Evolutionary conservation across 2,113 vertebrate species (phyloP).

Genomic region (Amphilophus citrinellus): DNA sequence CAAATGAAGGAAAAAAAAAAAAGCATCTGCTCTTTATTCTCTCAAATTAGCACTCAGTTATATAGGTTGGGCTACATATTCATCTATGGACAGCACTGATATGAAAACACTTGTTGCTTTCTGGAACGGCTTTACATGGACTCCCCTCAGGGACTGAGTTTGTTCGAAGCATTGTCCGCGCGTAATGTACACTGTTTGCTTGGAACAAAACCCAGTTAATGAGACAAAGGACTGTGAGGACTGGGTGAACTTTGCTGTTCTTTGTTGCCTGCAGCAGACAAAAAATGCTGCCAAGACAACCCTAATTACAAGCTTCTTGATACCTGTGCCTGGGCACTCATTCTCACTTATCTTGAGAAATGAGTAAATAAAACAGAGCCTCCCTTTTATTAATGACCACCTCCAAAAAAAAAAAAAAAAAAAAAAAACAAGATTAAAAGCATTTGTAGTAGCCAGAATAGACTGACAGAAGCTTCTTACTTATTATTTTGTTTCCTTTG

Average conservation of each 20-base stretch:
- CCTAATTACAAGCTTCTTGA: constrained; percentile 43
- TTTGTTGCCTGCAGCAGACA: constrained; percentile 2
- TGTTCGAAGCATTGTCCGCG: constrained; percentile 11
- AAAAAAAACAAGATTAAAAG: constrained; percentile 6
- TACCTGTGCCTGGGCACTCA: background rate
- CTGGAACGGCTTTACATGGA: constrained; percentile 2
- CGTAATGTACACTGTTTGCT: constrained; percentile 3
- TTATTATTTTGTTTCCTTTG: background rate
- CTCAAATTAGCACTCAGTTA: background rate
- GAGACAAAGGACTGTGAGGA: constrained; percentile 15
- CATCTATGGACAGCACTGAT: constrained; percentile 15
- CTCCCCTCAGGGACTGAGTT: constrained; percentile 10
- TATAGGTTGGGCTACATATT: background rate
- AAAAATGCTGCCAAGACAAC: constrained; percentile 8
- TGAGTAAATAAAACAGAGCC: constrained; percentile 32
- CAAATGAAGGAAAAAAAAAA: background rate
- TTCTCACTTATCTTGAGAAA: constrained; percentile 14
- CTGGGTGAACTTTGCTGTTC: background rate
- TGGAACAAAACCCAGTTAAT: constrained; percentile 34
- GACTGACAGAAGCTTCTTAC: constrained; percentile 1
- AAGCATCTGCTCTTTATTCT: background rate
- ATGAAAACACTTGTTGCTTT: constrained; percentile 27
- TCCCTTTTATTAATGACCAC: constrained; percentile 17
- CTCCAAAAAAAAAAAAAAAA: too few relatives aligned
- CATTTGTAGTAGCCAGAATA: constrained; percentile 3